A percentile compares a stretch with the other conserved stretches of the same genome.
phyloP scores from a whole-genome alignment of 2,888 invertebrate genomes.

The Carcina quercana region DNA sequence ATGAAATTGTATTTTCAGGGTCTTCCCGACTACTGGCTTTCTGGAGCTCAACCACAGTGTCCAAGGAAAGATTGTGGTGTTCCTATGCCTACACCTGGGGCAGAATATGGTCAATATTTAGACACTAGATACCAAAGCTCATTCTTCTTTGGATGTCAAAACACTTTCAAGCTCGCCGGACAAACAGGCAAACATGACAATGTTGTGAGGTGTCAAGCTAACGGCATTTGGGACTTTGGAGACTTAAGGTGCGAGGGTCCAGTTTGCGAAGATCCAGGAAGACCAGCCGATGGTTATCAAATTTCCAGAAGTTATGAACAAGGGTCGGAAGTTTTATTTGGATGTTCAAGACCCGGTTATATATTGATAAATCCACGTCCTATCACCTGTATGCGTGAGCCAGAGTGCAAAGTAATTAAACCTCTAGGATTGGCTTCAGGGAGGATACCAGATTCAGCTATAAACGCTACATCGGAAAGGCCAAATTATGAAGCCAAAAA shows the following conservation, averaged over 20 bases:
- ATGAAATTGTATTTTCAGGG: conserved; percentile 64
- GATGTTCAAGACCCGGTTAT: conserved; percentile 93
- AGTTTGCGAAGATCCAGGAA: conserved; percentile 95
- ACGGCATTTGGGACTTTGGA: conserved; percentile 98
- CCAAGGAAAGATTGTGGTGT: conserved; percentile 93
- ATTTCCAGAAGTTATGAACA: conserved; percentile 89
- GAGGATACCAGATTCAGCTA: conserved; percentile 94
- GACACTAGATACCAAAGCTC: conserved; percentile 95
- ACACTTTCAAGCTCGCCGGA: conserved; percentile 94
- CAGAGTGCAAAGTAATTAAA: conserved; percentile 94
- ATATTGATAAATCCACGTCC: conserved; percentile 93
- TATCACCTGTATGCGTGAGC: conserved; percentile 92
- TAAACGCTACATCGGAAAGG: conserved; percentile 95
- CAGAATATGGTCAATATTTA: conserved; percentile 90
- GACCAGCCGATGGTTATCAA: conserved; percentile 94
- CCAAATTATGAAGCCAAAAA: conserved; percentile 94
- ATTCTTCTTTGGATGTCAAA: conserved; percentile 97
- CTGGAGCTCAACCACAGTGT: conserved; percentile 89
- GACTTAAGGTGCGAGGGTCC: conserved; percentile 97
- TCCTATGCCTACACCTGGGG: conserved; percentile 93
- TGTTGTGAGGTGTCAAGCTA: conserved; percentile 92
- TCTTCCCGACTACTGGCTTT: conserved; percentile 92
- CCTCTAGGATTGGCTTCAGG: conserved; percentile 95
- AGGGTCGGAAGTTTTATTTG: conserved; percentile 92
- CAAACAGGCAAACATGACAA: conserved; percentile 94